A percentile compares a stretch with the other conserved stretches of the same genome.
Conservation (phyloP, 1,140 invertebrate species). For the Danaus plexippus region DNA sequence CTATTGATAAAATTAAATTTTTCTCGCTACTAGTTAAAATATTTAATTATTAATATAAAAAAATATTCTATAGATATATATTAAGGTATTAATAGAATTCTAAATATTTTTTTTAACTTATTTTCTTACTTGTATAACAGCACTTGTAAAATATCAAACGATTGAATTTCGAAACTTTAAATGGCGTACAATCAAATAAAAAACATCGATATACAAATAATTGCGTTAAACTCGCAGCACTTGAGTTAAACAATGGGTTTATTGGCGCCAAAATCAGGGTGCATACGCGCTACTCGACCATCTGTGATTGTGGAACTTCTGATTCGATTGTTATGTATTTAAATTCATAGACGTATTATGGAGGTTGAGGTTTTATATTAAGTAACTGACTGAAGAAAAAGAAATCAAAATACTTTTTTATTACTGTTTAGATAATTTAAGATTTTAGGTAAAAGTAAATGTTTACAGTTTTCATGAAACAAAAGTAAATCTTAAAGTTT, state of each 20-base stretch:
- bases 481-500: too few species aligned
- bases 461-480: too few species aligned
- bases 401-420: too few species aligned
- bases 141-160: slow-evolving; percentile 20
- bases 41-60: too few species aligned
- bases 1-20: too few species aligned
- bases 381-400: too few species aligned
- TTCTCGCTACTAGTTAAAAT: too few species aligned
- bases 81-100: background rate
- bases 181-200: slow-evolving; percentile 55
- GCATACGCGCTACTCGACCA: slow-evolving; percentile 45
- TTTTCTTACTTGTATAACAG: slow-evolving; percentile 12
- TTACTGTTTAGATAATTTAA: too few species aligned
- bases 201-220: slow-evolving; percentile 54
- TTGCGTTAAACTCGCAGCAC: slow-evolving; percentile 51
- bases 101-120: background rate
- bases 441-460: too few species aligned
- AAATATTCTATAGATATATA: slow-evolving; percentile 3
- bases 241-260: slow-evolving; percentile 59
- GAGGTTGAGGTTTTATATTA: slow-evolving; percentile 2
- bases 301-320: slow-evolving; percentile 36
- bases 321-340: slow-evolving; percentile 20
- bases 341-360: slow-evolving; percentile 19
- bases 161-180: slow-evolving; percentile 33
- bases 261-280: slow-evolving; percentile 53